A percentile compares a stretch with the other conserved stretches of the same genome.
These are phyloP conservation scores for Thryonomys swinderianus DNA, from an alignment of 2,113 vertebrate species.

Conservation along the genomic window DNA sequence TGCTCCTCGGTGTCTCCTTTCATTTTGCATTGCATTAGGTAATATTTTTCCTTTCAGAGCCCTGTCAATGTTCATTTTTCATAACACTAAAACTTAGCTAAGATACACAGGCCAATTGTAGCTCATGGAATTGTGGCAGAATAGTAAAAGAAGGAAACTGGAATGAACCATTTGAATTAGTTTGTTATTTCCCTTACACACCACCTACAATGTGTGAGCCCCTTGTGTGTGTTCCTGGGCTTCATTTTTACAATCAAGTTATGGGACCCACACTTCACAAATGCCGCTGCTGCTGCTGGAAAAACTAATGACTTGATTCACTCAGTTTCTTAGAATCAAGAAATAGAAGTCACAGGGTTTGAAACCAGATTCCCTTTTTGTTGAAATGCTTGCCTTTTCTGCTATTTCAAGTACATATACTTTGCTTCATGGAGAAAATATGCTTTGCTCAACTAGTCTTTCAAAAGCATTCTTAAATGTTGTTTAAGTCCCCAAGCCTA, in stretches of 20 bases:
- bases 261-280: neutral
- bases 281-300: no score
- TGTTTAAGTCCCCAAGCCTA: neutral
- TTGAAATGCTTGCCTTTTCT: neutral
- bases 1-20: neutral
- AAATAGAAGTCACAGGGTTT: neutral
- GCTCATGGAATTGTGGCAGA: neutral
- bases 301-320: neutral
- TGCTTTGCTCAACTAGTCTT: neutral
- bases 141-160: neutral
- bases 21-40: neutral
- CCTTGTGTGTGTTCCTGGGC: neutral
- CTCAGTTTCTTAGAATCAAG: neutral
- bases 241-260: neutral
- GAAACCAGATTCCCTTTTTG: neutral
- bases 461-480: conserved; percentile 14
- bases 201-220: neutral
- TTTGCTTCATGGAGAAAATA: neutral
- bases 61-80: neutral
- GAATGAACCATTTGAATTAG: neutral
- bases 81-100: neutral
- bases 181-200: neutral
- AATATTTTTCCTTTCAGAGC: neutral
- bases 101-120: neutral
- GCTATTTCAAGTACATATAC: neutral